Conservation (phyloP, 1,140 invertebrate species). For the Zaprionus vittiger region DNA sequence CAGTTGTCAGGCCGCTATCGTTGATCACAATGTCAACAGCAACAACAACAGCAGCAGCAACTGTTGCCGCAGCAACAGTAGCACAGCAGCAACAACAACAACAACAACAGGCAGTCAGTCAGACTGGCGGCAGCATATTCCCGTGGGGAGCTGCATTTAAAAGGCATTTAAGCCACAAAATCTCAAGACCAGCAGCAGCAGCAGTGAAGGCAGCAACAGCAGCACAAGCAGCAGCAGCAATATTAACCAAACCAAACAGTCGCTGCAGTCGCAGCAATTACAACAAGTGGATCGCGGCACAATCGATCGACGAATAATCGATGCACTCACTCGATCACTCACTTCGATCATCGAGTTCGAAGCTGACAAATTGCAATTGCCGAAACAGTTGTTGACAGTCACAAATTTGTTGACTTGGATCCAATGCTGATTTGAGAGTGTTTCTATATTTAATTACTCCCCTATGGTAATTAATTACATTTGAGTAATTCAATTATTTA, state of each 20-base stretch:
- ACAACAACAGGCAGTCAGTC: conserved; percentile 64
- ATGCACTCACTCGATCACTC: conserved; percentile 25
- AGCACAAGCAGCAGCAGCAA: conserved; percentile 32
- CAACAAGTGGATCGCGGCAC: conserved; percentile 45
- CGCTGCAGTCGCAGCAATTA: conserved; percentile 62
- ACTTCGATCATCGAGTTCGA: background rate
- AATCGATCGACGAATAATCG: conserved; percentile 22
- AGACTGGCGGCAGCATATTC: conserved; percentile 79
- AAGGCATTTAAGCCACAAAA: conserved; percentile 84
- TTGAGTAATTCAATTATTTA: background rate
- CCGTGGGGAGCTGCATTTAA: conserved; percentile 83
- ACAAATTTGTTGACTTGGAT: background rate
- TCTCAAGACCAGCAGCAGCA: conserved; percentile 54
- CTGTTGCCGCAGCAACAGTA: conserved; percentile 16
- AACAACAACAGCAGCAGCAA: conserved; percentile 42
- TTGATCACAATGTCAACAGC: conserved; percentile 83
- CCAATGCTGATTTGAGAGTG: background rate
- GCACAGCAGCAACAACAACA: conserved; percentile 26
- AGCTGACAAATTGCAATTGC: conserved; percentile 16
- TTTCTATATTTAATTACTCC: background rate
- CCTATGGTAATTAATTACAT: background rate
- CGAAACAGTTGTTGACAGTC: conserved; percentile 13
- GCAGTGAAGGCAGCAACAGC: conserved; percentile 19
- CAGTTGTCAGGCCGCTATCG: conserved; percentile 81
- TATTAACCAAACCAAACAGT: conserved; percentile 24